Conservation (phyloP, 2,888 invertebrate genomes). For the Euzetes globulus region DNA sequence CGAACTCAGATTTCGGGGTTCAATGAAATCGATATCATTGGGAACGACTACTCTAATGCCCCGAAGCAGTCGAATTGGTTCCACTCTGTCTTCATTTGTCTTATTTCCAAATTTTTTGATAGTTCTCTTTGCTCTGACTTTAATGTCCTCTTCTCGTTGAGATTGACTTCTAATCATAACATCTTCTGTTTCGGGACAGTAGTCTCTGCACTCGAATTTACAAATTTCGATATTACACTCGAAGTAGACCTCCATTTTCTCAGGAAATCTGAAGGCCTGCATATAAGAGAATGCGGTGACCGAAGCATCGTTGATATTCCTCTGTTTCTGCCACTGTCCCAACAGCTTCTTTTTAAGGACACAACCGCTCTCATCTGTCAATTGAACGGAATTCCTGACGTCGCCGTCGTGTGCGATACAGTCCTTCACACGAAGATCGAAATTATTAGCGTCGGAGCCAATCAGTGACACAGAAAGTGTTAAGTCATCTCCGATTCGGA, state of each 20-base stretch:
- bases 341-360: slow-evolving; percentile 69
- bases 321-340: slow-evolving; percentile 71
- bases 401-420: slow-evolving; percentile 66
- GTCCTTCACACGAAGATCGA: slow-evolving; percentile 67
- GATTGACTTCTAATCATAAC: background rate
- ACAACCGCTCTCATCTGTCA: slow-evolving; percentile 69
- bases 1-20: slow-evolving; percentile 36
- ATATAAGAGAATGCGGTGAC: slow-evolving; percentile 70
- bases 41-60: slow-evolving; percentile 61
- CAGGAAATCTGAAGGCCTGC: slow-evolving; percentile 65
- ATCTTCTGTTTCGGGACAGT: slow-evolving; percentile 32
- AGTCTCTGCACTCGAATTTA: slow-evolving; percentile 65
- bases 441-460: slow-evolving; percentile 61
- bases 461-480: slow-evolving; percentile 70
- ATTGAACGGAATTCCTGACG: slow-evolving; percentile 58
- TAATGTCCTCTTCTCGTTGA: background rate
- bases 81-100: slow-evolving; percentile 43
- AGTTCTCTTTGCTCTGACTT: background rate
- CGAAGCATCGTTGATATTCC: slow-evolving; percentile 63
- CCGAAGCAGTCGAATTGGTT: slow-evolving; percentile 59
- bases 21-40: slow-evolving; percentile 55
- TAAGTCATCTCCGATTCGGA: slow-evolving; percentile 73
- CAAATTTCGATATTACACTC: slow-evolving; percentile 75
- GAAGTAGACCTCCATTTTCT: slow-evolving; percentile 70
- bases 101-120: background rate